Conservation (phyloP, 2,797 vertebrate species). For the Alcedo atthis region DNA sequence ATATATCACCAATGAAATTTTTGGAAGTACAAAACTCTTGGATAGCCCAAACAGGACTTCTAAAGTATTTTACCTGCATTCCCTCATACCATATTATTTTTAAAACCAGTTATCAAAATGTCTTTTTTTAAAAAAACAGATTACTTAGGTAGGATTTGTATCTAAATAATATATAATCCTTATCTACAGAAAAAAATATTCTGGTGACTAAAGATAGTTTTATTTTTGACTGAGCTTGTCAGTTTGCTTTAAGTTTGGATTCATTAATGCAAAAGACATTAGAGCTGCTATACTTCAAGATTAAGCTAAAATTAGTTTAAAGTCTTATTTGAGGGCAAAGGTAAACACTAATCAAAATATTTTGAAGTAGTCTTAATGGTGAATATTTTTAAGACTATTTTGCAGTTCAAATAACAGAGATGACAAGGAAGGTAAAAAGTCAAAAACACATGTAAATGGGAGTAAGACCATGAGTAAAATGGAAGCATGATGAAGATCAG, state of each 20-base stretch:
- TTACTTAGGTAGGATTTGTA: background rate
- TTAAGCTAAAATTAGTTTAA: constrained; percentile 36
- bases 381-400: constrained; percentile 46
- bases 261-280: constrained; percentile 42
- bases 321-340: constrained; percentile 55
- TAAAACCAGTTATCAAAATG: background rate
- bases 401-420: background rate
- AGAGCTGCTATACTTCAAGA: constrained; percentile 34
- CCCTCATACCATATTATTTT: background rate
- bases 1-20: background rate
- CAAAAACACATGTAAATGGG: background rate
- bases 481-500: background rate
- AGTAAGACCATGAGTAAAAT: background rate
- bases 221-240: constrained; percentile 12
- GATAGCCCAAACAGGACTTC: background rate
- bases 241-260: constrained; percentile 48
- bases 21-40: background rate
- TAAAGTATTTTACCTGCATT: background rate
- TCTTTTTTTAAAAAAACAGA: background rate
- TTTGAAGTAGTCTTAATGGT: constrained; percentile 58
- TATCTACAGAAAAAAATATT: background rate
- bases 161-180: background rate
- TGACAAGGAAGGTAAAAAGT: background rate
- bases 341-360: constrained; percentile 64
- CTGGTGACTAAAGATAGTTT: background rate